Conservation (phyloP, 2,113 vertebrate species). For the Galemys pyrenaicus region DNA sequence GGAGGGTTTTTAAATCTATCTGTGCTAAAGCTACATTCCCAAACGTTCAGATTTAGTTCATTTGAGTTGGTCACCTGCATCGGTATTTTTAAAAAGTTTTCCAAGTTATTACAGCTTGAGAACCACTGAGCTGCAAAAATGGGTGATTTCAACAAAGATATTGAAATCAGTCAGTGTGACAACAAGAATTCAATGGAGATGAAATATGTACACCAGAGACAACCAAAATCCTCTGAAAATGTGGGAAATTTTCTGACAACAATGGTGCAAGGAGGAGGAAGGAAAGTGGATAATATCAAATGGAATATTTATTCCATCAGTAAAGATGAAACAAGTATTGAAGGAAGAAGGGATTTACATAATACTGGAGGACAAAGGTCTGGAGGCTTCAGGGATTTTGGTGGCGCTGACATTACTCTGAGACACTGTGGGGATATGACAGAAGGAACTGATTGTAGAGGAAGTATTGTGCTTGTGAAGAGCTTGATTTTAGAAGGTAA, state of each 20-base stretch:
- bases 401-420: background rate
- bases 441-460: background rate
- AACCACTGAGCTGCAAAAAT: background rate
- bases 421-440: background rate
- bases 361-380: background rate
- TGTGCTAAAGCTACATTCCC: background rate
- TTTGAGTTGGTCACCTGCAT: background rate
- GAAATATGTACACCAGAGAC: background rate
- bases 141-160: background rate
- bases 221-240: background rate
- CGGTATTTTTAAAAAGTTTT: conserved; percentile 13
- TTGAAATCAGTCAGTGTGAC: conserved; percentile 5
- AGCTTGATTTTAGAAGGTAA: background rate
- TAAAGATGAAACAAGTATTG: background rate
- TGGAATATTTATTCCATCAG: too few species aligned
- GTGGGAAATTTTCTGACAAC: background rate
- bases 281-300: background rate
- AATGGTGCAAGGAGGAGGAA: background rate
- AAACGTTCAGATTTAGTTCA: background rate
- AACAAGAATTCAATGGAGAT: background rate
- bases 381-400: background rate
- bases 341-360: background rate
- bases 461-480: background rate
- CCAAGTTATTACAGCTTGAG: background rate
- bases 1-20: background rate